Evolutionary conservation across 2,888 invertebrate species (phyloP).

Genomic region (Byasa hedistus): DNA sequence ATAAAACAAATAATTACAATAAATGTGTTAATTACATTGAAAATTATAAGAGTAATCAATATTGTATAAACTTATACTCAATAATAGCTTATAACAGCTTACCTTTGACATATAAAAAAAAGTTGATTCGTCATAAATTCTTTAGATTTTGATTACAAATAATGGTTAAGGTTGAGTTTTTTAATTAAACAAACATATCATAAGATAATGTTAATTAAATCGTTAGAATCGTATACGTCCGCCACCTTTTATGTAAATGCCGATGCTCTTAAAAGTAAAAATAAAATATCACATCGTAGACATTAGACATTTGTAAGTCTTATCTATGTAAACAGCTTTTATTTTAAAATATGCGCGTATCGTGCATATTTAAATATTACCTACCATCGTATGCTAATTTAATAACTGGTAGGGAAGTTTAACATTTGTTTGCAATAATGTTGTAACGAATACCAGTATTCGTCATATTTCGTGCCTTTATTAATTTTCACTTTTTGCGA

Average conservation of each 20-base stretch:
- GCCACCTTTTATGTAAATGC: neutral
- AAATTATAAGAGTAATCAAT: neutral
- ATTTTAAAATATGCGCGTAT: neutral
- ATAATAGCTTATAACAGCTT: neutral
- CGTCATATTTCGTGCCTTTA: too few species aligned
- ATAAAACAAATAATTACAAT: neutral
- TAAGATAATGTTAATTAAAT: constrained; percentile 3
- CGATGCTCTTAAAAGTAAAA: neutral
- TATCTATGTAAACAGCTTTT: neutral
- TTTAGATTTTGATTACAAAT: neutral
- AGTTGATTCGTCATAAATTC: too few species aligned
- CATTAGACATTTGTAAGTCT: neutral
- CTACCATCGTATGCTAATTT: neutral
- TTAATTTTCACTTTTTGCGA: too few species aligned
- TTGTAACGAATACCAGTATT: neutral
- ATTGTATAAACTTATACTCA: neutral
- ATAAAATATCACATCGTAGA: neutral
- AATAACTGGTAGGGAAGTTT: neutral
- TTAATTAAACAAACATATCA: too few species aligned
- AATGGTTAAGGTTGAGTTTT: neutral
- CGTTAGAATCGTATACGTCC: neutral
- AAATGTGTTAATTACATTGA: neutral
- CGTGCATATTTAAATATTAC: neutral
- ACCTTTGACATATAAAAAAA: neutral
- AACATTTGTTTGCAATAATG: neutral